Percentiles rank a stretch among this genome's conserved stretches.
These are phyloP conservation scores for Plagiodera versicolora DNA, from an alignment of 2,888 invertebrate genomes.

Conservation along the genomic window DNA sequence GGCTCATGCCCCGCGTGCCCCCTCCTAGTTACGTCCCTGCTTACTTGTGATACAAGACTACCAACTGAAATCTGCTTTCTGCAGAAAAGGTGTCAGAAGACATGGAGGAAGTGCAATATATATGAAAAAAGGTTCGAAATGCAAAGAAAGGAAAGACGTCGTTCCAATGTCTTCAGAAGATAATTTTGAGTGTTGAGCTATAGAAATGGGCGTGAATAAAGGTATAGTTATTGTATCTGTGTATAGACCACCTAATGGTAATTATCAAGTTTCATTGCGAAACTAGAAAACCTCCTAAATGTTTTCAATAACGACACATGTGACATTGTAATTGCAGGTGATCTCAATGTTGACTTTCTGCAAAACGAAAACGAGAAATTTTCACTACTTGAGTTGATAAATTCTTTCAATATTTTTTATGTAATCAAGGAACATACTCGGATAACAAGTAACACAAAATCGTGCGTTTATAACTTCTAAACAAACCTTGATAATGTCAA, in stretches of 20 bases:
- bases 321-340: too few species aligned
- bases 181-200: not conserved
- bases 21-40: too few species aligned
- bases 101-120: constrained; percentile 2
- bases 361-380: too few species aligned
- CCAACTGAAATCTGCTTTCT: not conserved
- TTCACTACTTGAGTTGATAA: not conserved
- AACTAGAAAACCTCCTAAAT: too few species aligned
- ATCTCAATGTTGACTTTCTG: too few species aligned
- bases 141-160: too few species aligned
- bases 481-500: too few species aligned
- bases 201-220: not conserved
- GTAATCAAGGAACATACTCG: not conserved
- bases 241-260: too few species aligned
- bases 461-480: not conserved
- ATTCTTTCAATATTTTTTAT: not conserved
- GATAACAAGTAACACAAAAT: not conserved
- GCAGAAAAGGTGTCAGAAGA: not conserved
- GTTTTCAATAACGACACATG: too few species aligned
- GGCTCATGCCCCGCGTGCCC: too few species aligned
- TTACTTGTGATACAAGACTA: not conserved
- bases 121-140: not conserved
- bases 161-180: not conserved
- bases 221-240: constrained; percentile 2
- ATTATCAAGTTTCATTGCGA: too few species aligned